phyloP scores from a whole-genome alignment of 2,888 invertebrate genomes.

The Drosophila picticornis region DNA sequence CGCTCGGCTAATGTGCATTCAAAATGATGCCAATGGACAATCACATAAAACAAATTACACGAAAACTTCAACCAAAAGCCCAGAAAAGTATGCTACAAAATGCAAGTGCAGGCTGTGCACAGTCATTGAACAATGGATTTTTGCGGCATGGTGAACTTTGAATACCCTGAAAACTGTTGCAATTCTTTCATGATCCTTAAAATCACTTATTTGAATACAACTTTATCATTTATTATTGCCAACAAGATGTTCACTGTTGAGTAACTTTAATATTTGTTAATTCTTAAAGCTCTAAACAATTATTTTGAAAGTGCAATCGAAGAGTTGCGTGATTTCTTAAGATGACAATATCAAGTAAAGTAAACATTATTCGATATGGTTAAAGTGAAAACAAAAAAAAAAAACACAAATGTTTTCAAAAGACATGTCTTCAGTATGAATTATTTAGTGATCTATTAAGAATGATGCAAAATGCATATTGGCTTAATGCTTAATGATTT shows the following conservation, averaged over 20 bases:
- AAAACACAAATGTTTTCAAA: not conserved
- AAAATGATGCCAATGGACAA: slow-evolving; percentile 77
- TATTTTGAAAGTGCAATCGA: not conserved
- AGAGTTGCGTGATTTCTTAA: not conserved
- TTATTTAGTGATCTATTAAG: not conserved
- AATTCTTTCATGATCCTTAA: not conserved
- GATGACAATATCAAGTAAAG: not conserved
- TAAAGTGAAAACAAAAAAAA: not conserved
- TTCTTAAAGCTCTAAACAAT: not conserved
- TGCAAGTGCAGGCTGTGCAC: slow-evolving; percentile 62
- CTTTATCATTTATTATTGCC: not conserved
- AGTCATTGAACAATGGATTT: slow-evolving; percentile 5
- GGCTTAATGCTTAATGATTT: not conserved
- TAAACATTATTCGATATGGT: not conserved
- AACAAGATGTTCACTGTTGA: not conserved
- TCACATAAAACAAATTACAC: slow-evolving; percentile 79
- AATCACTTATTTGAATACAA: not conserved
- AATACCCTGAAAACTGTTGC: slow-evolving; percentile 16
- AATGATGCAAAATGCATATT: not conserved
- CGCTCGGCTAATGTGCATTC: slow-evolving; percentile 70
- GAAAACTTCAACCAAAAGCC: slow-evolving; percentile 71
- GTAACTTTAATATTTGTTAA: not conserved
- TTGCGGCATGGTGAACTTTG: not conserved
- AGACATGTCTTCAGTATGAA: not conserved
- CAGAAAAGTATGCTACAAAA: slow-evolving; percentile 73